Evolutionary conservation across 2,113 vertebrate species (phyloP).

Genomic region (Polypterus senegalus): DNA sequence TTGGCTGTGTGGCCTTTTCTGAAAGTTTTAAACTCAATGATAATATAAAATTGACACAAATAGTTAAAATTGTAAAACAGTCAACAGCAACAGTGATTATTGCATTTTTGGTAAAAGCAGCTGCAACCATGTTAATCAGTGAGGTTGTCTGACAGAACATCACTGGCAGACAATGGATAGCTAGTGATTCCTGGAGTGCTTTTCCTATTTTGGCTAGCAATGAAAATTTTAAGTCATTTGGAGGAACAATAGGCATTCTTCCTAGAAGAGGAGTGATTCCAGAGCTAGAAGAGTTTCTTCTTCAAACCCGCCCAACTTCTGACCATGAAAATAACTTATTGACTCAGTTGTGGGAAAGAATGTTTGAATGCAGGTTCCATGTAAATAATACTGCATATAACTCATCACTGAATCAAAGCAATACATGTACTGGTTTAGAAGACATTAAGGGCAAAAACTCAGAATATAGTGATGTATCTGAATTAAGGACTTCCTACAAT

Average conservation of each 20-base stretch:
- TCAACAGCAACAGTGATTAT: conserved; percentile 15
- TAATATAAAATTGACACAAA: conserved; percentile 11
- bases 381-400: too few species aligned
- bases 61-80: conserved; percentile 10
- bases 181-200: conserved; percentile 16
- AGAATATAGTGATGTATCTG: too few species aligned
- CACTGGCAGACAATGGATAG: conserved; percentile 12
- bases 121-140: background rate
- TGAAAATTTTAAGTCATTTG: conserved; percentile 2
- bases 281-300: conserved; percentile 15
- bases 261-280: conserved; percentile 12
- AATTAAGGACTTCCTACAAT: too few species aligned
- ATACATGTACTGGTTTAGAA: too few species aligned
- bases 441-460: too few species aligned
- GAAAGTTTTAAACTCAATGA: background rate
- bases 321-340: conserved; percentile 2
- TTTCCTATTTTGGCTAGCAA: background rate
- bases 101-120: conserved; percentile 12
- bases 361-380: conserved; percentile 4
- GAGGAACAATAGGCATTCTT: conserved; percentile 15
- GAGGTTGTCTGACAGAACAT: conserved; percentile 15
- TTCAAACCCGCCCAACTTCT: background rate
- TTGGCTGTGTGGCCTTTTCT: conserved; percentile 14
- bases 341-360: conserved; percentile 13
- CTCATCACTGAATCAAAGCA: too few species aligned